Percentiles rank a stretch among this genome's conserved stretches.
These are phyloP conservation scores for Halcyon senegalensis DNA, from an alignment of 2,113 vertebrate genomes.

Conservation along the genomic window DNA sequence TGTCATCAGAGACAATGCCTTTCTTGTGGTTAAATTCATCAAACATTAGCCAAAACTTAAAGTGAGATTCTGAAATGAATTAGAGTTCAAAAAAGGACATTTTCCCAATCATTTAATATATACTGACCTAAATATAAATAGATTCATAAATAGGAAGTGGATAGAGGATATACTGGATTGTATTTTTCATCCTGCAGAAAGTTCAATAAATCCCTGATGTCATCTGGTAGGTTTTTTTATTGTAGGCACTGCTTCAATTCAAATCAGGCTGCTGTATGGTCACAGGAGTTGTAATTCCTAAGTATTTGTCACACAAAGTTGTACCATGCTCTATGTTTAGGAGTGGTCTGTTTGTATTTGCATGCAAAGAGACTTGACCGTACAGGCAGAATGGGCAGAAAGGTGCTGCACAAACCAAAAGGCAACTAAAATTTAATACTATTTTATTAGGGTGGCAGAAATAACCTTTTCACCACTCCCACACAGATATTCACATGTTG, in stretches of 20 bases:
- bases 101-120: neutral
- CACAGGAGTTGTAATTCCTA: neutral
- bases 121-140: neutral
- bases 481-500: neutral
- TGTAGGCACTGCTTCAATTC: neutral
- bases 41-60: neutral
- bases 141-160: neutral
- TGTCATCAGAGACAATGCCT: neutral
- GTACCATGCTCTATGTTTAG: neutral
- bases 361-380: neutral
- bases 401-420: neutral
- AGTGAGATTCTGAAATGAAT: neutral
- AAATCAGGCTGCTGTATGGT: neutral
- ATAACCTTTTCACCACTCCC: neutral
- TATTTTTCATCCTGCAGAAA: neutral
- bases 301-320: neutral
- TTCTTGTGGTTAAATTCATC: neutral
- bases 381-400: neutral
- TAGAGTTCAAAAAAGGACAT: neutral
- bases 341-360: neutral
- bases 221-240: neutral
- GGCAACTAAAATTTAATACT: neutral
- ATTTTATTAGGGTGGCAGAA: neutral
- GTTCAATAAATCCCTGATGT: neutral
- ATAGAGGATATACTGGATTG: neutral